phyloP scores from a whole-genome alignment of 2,113 vertebrate genomes.

The Solea solea region DNA sequence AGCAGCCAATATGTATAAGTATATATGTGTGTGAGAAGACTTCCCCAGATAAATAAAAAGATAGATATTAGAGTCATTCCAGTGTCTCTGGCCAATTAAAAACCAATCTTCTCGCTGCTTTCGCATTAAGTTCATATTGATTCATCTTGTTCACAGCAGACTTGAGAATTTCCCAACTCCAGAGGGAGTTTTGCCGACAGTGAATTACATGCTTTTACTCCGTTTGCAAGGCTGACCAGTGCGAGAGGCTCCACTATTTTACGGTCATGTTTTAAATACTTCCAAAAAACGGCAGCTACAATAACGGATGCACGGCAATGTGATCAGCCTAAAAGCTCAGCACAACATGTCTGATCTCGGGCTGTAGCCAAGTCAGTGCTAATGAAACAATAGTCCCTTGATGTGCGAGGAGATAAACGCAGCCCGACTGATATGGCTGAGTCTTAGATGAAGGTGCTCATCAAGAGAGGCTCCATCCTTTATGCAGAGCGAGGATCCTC shows the following conservation, averaged over 20 bases:
- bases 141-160: conserved; percentile 29
- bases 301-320: conserved; percentile 40
- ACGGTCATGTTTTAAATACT: conserved; percentile 64
- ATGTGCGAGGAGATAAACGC: conserved; percentile 60
- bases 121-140: conserved; percentile 43
- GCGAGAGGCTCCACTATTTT: conserved; percentile 45
- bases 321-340: conserved; percentile 56
- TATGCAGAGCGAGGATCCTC: conserved; percentile 22
- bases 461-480: conserved; percentile 32
- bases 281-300: conserved; percentile 42
- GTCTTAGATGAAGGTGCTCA: conserved; percentile 28
- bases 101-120: conserved; percentile 25
- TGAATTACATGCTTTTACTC: conserved; percentile 48
- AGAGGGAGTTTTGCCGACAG: conserved; percentile 9
- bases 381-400: conserved; percentile 61
- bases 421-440: conserved; percentile 8
- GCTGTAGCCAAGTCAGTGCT: conserved; percentile 58
- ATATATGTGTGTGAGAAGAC: background rate
- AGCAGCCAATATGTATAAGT: too few species aligned
- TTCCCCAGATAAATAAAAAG: conserved; percentile 32
- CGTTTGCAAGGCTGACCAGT: conserved; percentile 45
- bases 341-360: conserved; percentile 52
- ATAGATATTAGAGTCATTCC: conserved; percentile 30
- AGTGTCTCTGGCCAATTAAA: conserved; percentile 30
- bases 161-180: conserved; percentile 17